phyloP scores from a whole-genome alignment of 2,888 invertebrate species.

The Selenia dentaria region DNA sequence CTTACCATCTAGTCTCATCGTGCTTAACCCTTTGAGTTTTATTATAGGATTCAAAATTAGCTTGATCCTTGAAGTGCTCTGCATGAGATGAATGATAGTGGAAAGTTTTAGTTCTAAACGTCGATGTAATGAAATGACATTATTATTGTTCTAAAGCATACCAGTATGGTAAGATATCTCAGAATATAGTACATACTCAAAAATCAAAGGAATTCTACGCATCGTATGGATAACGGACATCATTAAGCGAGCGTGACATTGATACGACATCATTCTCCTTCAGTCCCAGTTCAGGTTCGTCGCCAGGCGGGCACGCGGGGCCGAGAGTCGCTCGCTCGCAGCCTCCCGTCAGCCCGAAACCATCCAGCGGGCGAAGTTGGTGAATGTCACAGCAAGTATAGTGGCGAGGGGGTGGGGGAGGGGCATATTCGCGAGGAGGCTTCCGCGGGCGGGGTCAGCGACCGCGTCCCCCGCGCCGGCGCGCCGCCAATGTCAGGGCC shows the following conservation, averaged over 20 bases:
- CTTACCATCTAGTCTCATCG: no score
- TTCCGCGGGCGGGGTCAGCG: slow-evolving; percentile 81
- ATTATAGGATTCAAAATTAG: no score
- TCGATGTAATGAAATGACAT: no score
- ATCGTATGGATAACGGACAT: slow-evolving; percentile 1
- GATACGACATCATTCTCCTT: slow-evolving; percentile 29
- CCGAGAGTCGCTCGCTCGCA: slow-evolving; percentile 17
- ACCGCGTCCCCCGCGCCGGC: slow-evolving; percentile 72
- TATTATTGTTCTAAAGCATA: no score
- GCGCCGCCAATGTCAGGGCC: slow-evolving; percentile 84
- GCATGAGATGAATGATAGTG: no score
- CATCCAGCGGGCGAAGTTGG: slow-evolving; percentile 60
- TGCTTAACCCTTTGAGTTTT: no score
- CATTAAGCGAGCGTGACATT: slow-evolving; percentile 27
- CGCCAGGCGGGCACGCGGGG: slow-evolving; percentile 14
- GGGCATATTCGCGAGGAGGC: slow-evolving; percentile 73
- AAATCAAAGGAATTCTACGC: no score
- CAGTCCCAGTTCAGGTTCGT: slow-evolving; percentile 20
- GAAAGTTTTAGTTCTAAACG: no score
- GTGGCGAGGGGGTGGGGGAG: slow-evolving; percentile 38
- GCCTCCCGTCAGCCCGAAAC: slow-evolving; percentile 45
- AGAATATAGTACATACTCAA: no score
- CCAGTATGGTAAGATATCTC: no score
- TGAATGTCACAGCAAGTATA: slow-evolving; percentile 57
- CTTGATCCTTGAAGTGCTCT: no score